Conservation (phyloP, 2,888 invertebrate species). For the Tromatobia lineatoria region DNA sequence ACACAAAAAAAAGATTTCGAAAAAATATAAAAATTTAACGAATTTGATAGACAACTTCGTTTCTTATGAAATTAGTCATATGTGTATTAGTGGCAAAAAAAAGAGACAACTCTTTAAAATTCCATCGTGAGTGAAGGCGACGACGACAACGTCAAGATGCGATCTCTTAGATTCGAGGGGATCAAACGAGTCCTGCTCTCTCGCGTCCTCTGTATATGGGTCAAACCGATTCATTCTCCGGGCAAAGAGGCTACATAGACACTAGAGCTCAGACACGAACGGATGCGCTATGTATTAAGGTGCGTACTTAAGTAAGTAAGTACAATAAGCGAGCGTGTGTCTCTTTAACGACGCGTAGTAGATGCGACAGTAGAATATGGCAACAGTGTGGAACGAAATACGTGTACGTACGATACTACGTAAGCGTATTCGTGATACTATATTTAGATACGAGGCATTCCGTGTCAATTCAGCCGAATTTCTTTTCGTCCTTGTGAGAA, state of each 20-base stretch:
- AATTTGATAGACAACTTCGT: too few relatives aligned
- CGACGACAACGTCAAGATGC: conserved; percentile 14
- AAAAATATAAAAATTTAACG: too few relatives aligned
- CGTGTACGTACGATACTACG: not conserved
- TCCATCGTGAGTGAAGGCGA: conserved; percentile 16
- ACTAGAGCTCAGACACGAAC: conserved; percentile 12
- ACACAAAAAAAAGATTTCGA: too few relatives aligned
- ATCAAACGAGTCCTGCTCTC: conserved; percentile 44
- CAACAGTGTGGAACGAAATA: conserved; percentile 49
- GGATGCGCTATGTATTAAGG: conserved; percentile 2
- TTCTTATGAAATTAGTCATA: not conserved
- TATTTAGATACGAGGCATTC: too few relatives aligned
- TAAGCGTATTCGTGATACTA: too few relatives aligned
- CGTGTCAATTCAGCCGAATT: too few relatives aligned
- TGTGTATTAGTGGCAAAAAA: not conserved
- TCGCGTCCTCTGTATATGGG: conserved; percentile 49
- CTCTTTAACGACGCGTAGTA: conserved; percentile 31
- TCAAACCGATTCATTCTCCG: conserved; percentile 41
- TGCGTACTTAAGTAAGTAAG: conserved; percentile 33
- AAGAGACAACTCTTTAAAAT: not conserved
- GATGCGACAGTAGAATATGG: conserved; percentile 28
- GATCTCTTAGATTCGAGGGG: conserved; percentile 31
- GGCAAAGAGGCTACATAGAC: conserved; percentile 21
- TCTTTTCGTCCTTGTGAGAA: too few relatives aligned
- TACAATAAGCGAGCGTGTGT: conserved; percentile 18